Percentiles rank a stretch among this genome's conserved stretches.
These are phyloP conservation scores for Tribolium castaneum DNA, from an alignment of 1,140 invertebrate genomes.

Conservation along the genomic window DNA sequence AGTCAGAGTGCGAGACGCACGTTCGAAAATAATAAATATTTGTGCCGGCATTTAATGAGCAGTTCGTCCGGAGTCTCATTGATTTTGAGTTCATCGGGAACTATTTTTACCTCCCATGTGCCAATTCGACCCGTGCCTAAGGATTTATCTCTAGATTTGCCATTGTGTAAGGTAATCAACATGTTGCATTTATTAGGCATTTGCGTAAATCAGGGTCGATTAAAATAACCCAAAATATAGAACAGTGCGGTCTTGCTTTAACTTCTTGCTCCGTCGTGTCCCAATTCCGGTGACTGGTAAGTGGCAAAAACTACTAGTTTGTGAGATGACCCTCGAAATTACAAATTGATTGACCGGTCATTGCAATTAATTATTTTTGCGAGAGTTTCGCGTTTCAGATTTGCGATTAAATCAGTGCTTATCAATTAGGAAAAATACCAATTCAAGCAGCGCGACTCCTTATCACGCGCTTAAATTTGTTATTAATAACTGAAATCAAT, in stretches of 20 bases:
- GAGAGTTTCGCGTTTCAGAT: too few species aligned
- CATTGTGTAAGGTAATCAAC: background rate
- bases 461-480: too few species aligned
- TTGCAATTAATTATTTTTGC: too few species aligned
- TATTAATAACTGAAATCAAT: too few species aligned
- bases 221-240: background rate
- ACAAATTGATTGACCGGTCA: too few species aligned
- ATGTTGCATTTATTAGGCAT: background rate
- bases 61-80: conserved; percentile 2
- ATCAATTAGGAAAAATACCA: too few species aligned
- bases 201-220: background rate
- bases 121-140: background rate
- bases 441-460: too few species aligned
- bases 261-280: background rate
- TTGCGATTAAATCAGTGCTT: too few species aligned
- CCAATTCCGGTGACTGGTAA: background rate
- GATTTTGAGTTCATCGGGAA: conserved; percentile 2
- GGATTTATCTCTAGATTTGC: background rate
- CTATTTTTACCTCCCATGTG: conserved; percentile 24
- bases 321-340: too few species aligned
- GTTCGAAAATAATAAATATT: background rate
- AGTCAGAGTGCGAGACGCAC: background rate
- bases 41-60: background rate
- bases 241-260: background rate
- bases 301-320: too few species aligned